Percentiles rank a stretch among this genome's conserved stretches.
phyloP scores from a whole-genome alignment of 2,888 invertebrate species.

The Tenthredo amoena region DNA sequence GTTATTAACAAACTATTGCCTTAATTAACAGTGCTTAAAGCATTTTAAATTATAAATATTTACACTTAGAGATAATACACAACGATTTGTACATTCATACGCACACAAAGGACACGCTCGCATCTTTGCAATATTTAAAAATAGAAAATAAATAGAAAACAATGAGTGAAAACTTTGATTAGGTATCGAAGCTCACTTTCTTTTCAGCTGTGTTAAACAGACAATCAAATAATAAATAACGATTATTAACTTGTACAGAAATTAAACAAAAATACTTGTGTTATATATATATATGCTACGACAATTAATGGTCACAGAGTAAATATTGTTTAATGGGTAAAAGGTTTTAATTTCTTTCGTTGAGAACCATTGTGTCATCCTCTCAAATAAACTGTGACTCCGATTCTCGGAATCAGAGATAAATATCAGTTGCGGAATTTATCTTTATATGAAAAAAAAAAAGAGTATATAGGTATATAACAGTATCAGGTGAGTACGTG shows the following conservation, averaged over 20 bases:
- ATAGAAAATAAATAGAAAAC: not conserved
- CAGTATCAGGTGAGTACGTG: constrained; percentile 37
- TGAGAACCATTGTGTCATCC: constrained; percentile 21
- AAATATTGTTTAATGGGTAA: not conserved
- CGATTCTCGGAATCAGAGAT: constrained; percentile 36
- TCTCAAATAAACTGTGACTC: constrained; percentile 29
- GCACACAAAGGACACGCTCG: not conserved
- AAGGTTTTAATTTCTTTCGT: not conserved
- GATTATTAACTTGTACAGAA: not conserved
- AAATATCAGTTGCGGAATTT: constrained; percentile 28
- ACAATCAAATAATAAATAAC: not conserved
- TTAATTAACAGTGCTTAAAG: constrained; percentile 19
- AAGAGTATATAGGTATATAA: not conserved
- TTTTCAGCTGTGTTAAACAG: not conserved
- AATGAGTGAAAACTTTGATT: not conserved
- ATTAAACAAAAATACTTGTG: not conserved
- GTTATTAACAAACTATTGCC: constrained; percentile 42
- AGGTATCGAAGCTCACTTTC: not conserved
- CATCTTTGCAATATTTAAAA: not conserved
- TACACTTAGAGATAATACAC: not conserved
- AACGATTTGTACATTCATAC: constrained; percentile 13
- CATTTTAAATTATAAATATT: not conserved
- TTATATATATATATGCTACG: not conserved
- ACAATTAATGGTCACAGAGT: not conserved
- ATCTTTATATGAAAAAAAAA: not conserved